These are phyloP conservation scores for Geotrypetes seraphini DNA, from an alignment of 2,797 vertebrate species.

Conservation along the genomic window DNA sequence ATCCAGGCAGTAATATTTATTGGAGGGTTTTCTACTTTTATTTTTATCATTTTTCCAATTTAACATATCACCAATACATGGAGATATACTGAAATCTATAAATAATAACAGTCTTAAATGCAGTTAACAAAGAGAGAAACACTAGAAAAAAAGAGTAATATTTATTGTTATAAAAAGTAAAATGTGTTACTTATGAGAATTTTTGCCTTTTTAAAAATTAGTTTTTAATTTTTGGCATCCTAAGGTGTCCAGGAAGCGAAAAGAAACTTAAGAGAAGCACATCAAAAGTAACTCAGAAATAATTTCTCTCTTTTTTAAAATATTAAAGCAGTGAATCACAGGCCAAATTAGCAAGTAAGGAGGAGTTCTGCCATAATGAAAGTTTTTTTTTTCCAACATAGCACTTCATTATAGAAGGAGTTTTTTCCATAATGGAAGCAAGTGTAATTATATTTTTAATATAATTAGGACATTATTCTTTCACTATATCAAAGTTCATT, in stretches of 20 bases:
- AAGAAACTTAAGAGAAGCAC: conserved; percentile 62
- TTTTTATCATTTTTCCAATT: too few relatives aligned
- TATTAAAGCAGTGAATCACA: conserved; percentile 64
- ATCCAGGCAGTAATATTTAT: too few relatives aligned
- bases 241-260: conserved; percentile 48
- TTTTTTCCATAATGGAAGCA: conserved; percentile 69
- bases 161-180: too few relatives aligned
- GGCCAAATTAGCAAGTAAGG: conserved; percentile 67
- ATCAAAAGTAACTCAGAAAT: conserved; percentile 65
- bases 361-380: conserved; percentile 60
- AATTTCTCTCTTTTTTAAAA: conserved; percentile 56
- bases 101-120: too few relatives aligned
- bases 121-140: too few relatives aligned
- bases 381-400: conserved; percentile 67
- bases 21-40: too few relatives aligned
- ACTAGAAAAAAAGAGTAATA: too few relatives aligned
- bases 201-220: conserved; percentile 51
- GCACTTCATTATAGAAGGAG: conserved; percentile 69
- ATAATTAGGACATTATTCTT: conserved; percentile 76
- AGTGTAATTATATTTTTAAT: conserved; percentile 73
- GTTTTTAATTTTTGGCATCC: conserved; percentile 57
- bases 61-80: too few relatives aligned
- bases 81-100: too few relatives aligned
- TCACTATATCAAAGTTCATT: conserved; percentile 73
- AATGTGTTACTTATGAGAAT: too few relatives aligned